Conservation (phyloP, 2,888 invertebrate species). For the Muscina levida region DNA sequence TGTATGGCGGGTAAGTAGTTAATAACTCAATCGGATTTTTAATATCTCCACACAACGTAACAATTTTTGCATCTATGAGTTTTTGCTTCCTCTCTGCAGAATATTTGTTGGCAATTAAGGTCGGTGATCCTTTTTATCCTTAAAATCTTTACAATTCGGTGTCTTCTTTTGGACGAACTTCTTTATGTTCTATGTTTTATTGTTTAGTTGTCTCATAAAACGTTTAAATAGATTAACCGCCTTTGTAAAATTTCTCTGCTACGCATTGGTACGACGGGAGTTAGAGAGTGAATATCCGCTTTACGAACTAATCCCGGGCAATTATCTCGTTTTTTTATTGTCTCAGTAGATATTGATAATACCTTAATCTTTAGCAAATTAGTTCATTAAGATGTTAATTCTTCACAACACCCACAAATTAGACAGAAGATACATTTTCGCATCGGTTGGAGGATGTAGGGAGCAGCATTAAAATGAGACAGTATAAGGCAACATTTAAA, state of each 20-base stretch:
- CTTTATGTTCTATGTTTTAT: conserved; percentile 45
- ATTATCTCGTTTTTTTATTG: conserved; percentile 50
- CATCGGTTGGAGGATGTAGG: too few relatives aligned
- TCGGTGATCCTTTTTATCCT: conserved; percentile 69
- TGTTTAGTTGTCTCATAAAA: conserved; percentile 69
- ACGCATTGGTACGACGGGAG: conserved; percentile 15
- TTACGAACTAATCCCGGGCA: conserved; percentile 48
- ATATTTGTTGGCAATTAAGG: conserved; percentile 73
- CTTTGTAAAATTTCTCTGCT: conserved; percentile 73
- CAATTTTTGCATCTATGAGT: conserved; percentile 3
- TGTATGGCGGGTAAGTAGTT: conserved; percentile 39
- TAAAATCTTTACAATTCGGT: conserved; percentile 46
- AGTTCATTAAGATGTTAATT: conserved; percentile 80
- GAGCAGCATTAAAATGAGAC: too few relatives aligned
- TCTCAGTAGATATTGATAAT: conserved; percentile 56
- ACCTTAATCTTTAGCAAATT: conserved; percentile 79
- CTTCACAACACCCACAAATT: conserved; percentile 78
- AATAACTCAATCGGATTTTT: conserved; percentile 64
- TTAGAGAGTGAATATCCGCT: conserved; percentile 51
- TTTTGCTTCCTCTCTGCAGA: background rate
- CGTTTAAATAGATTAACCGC: conserved; percentile 81
- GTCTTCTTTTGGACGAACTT: conserved; percentile 21
- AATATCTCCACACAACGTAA: background rate
- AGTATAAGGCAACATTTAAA: too few relatives aligned
- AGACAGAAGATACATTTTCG: background rate